Conservation (phyloP, 2,797 vertebrate species). For the Chiroxiphia lanceolata region DNA sequence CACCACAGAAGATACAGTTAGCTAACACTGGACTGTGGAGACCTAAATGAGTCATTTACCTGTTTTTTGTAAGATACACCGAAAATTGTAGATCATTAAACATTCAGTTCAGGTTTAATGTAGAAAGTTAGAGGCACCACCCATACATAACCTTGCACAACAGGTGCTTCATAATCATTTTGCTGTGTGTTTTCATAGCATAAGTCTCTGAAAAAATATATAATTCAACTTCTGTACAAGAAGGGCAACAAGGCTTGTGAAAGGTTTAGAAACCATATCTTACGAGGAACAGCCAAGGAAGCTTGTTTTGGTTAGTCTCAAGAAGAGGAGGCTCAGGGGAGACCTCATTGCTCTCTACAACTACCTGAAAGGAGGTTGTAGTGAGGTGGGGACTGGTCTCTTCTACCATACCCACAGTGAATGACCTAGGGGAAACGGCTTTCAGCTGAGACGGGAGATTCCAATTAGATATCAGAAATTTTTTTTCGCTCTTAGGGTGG, state of each 20-base stretch:
- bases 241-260: neutral
- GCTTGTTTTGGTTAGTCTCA: neutral
- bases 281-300: neutral
- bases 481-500: neutral
- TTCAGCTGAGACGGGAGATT: neutral
- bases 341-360: neutral
- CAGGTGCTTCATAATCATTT: neutral
- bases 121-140: neutral
- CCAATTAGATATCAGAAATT: neutral
- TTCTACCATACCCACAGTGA: rapidly evolving
- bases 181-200: neutral
- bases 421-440: neutral
- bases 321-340: neutral
- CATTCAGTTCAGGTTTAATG: neutral
- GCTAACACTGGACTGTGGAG: neutral
- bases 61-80: neutral
- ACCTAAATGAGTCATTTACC: neutral
- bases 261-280: neutral
- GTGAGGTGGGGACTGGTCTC: rapidly evolving
- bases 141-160: neutral
- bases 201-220: neutral
- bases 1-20: neutral
- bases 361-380: neutral
- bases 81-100: neutral
- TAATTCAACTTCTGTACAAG: neutral